These are phyloP conservation scores for Cryptosula pallasiana DNA, from an alignment of 2,888 invertebrate genomes.

Conservation along the genomic window DNA sequence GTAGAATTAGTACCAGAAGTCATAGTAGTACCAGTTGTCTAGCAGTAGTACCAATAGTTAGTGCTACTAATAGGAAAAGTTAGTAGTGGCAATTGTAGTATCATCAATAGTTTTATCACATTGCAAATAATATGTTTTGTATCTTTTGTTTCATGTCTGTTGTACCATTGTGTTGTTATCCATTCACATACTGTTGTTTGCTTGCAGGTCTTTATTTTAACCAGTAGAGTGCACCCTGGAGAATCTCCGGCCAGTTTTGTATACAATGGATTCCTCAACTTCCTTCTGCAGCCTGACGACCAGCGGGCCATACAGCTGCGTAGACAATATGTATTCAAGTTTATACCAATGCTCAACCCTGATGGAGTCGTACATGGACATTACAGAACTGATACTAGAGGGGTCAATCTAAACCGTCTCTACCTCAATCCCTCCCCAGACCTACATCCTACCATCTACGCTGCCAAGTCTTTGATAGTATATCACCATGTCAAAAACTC, in stretches of 20 bases:
- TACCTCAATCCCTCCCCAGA: constrained; percentile 72
- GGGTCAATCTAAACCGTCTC: constrained; percentile 80
- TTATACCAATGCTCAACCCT: constrained; percentile 85
- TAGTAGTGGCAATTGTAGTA: neutral
- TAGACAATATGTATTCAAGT: constrained; percentile 70
- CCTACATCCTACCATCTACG: constrained; percentile 78
- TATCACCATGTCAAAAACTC: constrained; percentile 53
- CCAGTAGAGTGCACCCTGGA: constrained; percentile 84
- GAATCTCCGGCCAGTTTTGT: constrained; percentile 88
- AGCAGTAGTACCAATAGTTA: no score
- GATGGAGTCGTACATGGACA: constrained; percentile 83
- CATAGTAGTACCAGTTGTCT: neutral
- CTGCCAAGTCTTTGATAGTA: constrained; percentile 66
- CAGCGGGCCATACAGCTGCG: constrained; percentile 69
- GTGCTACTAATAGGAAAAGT: neutral
- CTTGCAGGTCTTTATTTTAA: constrained; percentile 70
- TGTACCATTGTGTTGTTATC: no score
- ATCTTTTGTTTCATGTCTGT: no score
- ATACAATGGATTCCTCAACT: constrained; percentile 78
- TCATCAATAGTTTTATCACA: no score
- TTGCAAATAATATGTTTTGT: no score
- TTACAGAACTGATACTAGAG: constrained; percentile 69
- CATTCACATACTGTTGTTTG: neutral
- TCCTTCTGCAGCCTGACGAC: constrained; percentile 68
- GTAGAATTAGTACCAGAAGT: no score